Conservation (phyloP, 2,797 vertebrate genomes). For the Rhinogobio ventralis region DNA sequence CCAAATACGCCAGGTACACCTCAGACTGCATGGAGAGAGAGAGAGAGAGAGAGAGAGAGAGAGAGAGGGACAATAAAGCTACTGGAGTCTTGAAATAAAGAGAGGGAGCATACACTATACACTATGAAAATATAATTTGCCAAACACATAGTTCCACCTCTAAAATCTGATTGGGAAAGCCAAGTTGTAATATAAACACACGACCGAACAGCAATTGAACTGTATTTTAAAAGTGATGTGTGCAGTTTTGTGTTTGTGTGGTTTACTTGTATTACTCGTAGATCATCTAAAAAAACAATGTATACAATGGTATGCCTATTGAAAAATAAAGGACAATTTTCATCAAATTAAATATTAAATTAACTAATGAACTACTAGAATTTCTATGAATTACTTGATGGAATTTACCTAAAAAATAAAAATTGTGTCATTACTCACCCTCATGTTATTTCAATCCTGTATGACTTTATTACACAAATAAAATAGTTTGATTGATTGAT, state of each 20-base stretch:
- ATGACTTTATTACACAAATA: too few species aligned
- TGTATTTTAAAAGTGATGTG: background rate
- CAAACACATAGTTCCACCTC: background rate
- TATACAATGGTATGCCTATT: too few species aligned
- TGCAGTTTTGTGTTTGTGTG: background rate
- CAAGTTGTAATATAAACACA: background rate
- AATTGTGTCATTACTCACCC: too few species aligned
- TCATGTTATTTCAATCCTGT: too few species aligned
- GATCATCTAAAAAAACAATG: too few species aligned
- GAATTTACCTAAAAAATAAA: too few species aligned
- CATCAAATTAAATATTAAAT: too few species aligned
- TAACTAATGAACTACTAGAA: too few species aligned
- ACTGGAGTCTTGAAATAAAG: background rate
- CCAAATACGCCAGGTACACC: conserved; percentile 42
- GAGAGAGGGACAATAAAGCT: conserved; percentile 14
- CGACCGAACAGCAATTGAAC: background rate
- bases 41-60: conserved; percentile 21
- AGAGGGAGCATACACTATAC: background rate
- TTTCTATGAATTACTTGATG: too few species aligned
- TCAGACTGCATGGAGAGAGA: background rate
- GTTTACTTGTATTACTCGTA: too few species aligned
- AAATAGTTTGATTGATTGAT: too few species aligned
- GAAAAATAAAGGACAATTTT: too few species aligned
- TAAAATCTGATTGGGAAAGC: background rate
- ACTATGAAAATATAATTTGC: conserved; percentile 1